These are phyloP conservation scores for Tiliacea citrago DNA, from an alignment of 2,888 invertebrate genomes.

Conservation along the genomic window DNA sequence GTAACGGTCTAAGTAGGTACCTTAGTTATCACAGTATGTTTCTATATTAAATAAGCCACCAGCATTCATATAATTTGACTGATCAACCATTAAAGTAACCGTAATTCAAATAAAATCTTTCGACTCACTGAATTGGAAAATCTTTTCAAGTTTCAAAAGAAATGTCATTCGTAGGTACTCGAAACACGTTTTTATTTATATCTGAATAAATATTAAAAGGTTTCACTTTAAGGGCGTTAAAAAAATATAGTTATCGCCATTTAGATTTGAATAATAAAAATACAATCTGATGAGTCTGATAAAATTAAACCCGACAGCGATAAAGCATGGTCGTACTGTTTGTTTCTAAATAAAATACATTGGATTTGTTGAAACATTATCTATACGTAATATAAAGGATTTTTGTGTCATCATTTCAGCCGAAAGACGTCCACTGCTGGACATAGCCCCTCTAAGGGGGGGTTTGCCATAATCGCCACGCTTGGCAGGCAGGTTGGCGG, in stretches of 20 bases:
- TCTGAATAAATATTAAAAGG: neutral
- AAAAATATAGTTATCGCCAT: neutral
- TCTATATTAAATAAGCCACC: neutral
- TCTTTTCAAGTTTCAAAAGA: slow-evolving; percentile 3
- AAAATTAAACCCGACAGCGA: neutral
- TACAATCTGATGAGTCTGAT: neutral
- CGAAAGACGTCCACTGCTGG: too few species aligned
- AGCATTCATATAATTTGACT: neutral
- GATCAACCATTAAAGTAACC: slow-evolving; percentile 7
- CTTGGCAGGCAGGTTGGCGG: too few species aligned
- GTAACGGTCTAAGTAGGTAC: neutral
- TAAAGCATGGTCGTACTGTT: neutral
- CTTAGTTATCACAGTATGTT: neutral
- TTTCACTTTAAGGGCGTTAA: neutral
- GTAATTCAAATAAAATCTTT: slow-evolving; percentile 24
- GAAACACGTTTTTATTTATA: slow-evolving; percentile 2
- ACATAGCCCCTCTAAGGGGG: too few species aligned
- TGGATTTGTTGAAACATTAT: neutral
- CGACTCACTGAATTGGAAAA: slow-evolving; percentile 25
- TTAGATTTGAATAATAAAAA: slow-evolving; percentile 2
- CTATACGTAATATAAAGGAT: neutral
- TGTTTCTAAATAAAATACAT: neutral
- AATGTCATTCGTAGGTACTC: slow-evolving; percentile 13
- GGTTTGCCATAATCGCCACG: too few species aligned
- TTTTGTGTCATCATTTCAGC: too few species aligned